Evolutionary conservation across 2,113 vertebrate species (phyloP), one percentile per base, ranked within the genome.

Genomic region (Xiphorhynchus elegans): DNA sequence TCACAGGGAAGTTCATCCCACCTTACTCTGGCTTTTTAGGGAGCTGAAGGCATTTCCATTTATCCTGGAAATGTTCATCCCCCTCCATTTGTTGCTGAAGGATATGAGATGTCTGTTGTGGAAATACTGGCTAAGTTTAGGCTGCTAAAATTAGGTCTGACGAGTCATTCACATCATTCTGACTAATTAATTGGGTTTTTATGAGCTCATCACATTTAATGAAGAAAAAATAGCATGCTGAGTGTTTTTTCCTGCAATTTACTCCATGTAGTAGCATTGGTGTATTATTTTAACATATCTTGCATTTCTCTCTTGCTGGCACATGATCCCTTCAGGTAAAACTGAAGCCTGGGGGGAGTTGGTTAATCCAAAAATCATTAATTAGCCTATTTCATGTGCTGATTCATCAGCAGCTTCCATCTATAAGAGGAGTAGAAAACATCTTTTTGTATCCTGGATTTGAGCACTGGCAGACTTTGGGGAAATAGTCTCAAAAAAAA

Each of bases 121-220:
- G 86, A 86, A 96, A 84, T n/a, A 76, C 89, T 93, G 88, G 55
- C 90, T 90, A 52, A 92, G 26, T 84, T 84, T 11, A 84, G 86
- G 56, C 86, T 60, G 91, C 89, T 95, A 95, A 96, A 96, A 96
- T 96, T 92, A 92, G 76, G 18, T 82, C 93, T 95, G 95, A 96
- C 66, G 73, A 95, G 84, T 93, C 84, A 89, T 10, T 92, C 91
- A 18, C 93, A 95, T 95, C 93, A 87, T 33, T 49, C 93, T 96
- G 89, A 90, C 91, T 96, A 94, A 96, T 66, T 83, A 72, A 67
- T 92, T 92, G 84, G 46, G 18, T 1, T 84, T 84, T 92, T 78
- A 92, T 72, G 91, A 94, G 84, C 93, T 95, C 84, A 89, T 92
- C 89, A 64, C 11, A 4, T 75, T 90, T 70, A 92, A 89, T 70